Evolutionary conservation across 1,140 invertebrate genomes (phyloP).

Genomic region (Oncopodura yosiiana): DNA sequence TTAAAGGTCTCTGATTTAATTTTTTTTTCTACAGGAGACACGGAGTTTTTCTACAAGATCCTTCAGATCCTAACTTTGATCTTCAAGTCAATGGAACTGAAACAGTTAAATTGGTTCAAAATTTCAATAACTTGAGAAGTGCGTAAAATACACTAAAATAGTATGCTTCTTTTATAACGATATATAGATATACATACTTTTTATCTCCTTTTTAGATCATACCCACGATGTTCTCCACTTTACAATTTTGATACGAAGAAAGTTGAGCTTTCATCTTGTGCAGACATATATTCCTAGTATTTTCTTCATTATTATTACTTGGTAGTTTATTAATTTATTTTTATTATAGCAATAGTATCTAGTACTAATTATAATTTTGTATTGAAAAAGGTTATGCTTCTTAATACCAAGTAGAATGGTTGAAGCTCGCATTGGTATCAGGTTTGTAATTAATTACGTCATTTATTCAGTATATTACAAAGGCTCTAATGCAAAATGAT

Average conservation of each 20-base stretch:
- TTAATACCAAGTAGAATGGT: constrained; percentile 5
- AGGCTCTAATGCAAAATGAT: too few species aligned
- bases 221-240: constrained; percentile 16
- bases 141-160: neutral
- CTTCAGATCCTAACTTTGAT: constrained; percentile 17
- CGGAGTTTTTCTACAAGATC: constrained; percentile 10
- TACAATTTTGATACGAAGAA: constrained; percentile 16
- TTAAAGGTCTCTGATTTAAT: too few species aligned
- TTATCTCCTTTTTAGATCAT: constrained; percentile 7
- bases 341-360: too few species aligned
- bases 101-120: constrained; percentile 9
- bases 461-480: too few species aligned
- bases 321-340: too few species aligned
- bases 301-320: constrained; percentile 28
- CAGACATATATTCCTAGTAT: constrained; percentile 27
- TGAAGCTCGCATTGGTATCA: constrained; percentile 7
- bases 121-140: constrained; percentile 15
- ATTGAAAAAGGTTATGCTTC: too few species aligned
- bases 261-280: constrained; percentile 25
- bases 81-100: constrained; percentile 7
- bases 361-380: too few species aligned
- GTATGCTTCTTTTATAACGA: neutral
- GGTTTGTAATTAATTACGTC: too few species aligned
- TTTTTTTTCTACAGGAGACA: too few species aligned
- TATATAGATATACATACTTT: too few species aligned